phyloP scores from a whole-genome alignment of 2,797 vertebrate species.

The Alca torda region DNA sequence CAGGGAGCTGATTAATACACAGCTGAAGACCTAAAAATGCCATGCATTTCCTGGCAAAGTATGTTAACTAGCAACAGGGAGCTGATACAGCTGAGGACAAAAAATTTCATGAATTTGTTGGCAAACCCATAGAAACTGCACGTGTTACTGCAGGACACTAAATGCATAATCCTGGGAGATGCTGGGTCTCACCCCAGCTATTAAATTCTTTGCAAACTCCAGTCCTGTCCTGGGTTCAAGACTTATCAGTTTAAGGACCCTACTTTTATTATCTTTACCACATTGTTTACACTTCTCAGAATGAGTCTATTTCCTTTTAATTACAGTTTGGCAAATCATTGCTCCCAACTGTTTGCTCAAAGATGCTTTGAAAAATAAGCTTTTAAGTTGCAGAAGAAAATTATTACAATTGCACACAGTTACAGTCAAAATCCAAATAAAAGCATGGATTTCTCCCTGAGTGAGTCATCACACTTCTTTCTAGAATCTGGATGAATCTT shows the following conservation, averaged over 20 bases:
- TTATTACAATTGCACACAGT: not conserved
- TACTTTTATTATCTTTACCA: conserved; percentile 47
- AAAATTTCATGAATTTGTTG: conserved; percentile 48
- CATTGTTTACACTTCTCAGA: conserved; percentile 39
- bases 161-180: not conserved
- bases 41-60: conserved; percentile 57
- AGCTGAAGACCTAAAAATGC: conserved; percentile 55
- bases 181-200: conserved; percentile 4
- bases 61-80: conserved; percentile 53
- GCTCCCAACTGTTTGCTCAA: conserved; percentile 52
- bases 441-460: not conserved
- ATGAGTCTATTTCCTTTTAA: conserved; percentile 58
- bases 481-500: not conserved
- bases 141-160: not conserved
- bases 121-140: not conserved
- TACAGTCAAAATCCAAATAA: not conserved
- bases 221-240: not conserved
- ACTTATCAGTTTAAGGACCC: conserved; percentile 2
- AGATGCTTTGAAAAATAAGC: conserved; percentile 35
- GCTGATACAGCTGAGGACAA: conserved; percentile 47
- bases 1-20: conserved; percentile 64
- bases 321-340: conserved; percentile 58
- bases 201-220: not conserved
- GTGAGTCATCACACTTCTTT: not conserved
- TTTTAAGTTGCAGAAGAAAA: conserved; percentile 20